phyloP scores from a whole-genome alignment of 2,113 vertebrate genomes.

The Eulemur rufifrons region DNA sequence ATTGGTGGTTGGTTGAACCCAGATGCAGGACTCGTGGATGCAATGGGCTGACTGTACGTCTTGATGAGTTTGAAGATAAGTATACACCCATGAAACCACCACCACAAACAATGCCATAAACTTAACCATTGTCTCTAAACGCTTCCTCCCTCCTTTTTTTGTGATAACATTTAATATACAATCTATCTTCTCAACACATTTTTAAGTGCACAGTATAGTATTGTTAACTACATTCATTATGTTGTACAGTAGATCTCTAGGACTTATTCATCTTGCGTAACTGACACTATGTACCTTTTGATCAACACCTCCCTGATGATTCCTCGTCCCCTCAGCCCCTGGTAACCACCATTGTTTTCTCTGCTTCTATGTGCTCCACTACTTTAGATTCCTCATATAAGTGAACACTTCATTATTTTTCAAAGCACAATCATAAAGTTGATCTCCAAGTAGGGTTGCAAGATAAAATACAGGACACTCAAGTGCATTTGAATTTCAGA shows the following conservation, averaged over 20 bases:
- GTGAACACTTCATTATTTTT: not conserved
- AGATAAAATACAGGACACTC: not conserved
- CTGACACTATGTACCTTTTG: not conserved
- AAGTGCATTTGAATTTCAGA: constrained; percentile 7
- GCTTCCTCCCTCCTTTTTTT: not conserved
- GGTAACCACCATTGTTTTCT: not conserved
- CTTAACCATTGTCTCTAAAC: no score
- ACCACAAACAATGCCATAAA: not conserved
- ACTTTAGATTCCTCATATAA: not conserved
- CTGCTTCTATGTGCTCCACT: not conserved
- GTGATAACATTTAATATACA: not conserved
- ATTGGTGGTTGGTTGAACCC: not conserved
- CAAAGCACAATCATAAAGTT: not conserved
- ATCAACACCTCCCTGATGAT: not conserved
- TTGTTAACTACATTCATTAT: not conserved
- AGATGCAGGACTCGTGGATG: not conserved
- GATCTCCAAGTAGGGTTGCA: not conserved
- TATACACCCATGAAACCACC: not conserved
- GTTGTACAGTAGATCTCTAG: not conserved
- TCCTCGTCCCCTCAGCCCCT: not conserved
- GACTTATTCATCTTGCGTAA: not conserved
- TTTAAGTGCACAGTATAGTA: not conserved
- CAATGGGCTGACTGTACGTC: not conserved
- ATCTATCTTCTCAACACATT: not conserved
- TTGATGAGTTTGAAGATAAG: not conserved